Conservation (phyloP, 2,888 invertebrate species). For the Crossocerus cetratus region DNA sequence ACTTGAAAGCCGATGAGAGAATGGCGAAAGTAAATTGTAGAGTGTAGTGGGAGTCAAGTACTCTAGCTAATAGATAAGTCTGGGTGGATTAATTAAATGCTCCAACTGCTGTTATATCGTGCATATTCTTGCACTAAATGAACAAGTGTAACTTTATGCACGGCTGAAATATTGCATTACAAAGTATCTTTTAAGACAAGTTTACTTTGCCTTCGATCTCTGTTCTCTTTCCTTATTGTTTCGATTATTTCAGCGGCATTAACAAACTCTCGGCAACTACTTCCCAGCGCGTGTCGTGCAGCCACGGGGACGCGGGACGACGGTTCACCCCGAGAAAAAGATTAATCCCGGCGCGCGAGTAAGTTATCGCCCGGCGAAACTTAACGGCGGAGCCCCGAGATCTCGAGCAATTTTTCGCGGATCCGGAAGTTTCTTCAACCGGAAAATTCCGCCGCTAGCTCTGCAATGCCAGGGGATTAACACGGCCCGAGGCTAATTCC, state of each 20-base stretch:
- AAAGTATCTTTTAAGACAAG: no score
- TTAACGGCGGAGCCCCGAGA: conserved; percentile 19
- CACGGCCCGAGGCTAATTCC: conserved; percentile 9
- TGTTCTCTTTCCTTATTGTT: conserved; percentile 6
- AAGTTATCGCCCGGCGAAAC: conserved; percentile 15
- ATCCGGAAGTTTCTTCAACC: conserved; percentile 18
- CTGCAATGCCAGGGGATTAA: neutral
- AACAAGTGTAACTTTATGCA: no score
- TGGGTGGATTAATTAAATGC: no score
- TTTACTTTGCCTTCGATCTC: no score
- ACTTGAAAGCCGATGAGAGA: no score
- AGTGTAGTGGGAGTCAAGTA: no score
- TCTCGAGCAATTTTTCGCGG: conserved; percentile 15
- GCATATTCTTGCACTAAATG: no score
- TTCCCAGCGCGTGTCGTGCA: conserved; percentile 32
- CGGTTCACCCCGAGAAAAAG: conserved; percentile 21
- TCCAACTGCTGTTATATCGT: no score
- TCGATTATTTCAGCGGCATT: conserved; percentile 43
- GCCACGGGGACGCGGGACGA: conserved; percentile 27
- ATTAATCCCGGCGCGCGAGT: conserved; percentile 3
- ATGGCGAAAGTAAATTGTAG: no score
- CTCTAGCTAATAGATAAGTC: no score
- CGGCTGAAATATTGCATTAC: no score
- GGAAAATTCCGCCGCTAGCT: conserved; percentile 6
- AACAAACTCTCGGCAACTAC: conserved; percentile 61